Conservation (phyloP, 2,888 invertebrate species). For the Didymodactylos carnosus region DNA sequence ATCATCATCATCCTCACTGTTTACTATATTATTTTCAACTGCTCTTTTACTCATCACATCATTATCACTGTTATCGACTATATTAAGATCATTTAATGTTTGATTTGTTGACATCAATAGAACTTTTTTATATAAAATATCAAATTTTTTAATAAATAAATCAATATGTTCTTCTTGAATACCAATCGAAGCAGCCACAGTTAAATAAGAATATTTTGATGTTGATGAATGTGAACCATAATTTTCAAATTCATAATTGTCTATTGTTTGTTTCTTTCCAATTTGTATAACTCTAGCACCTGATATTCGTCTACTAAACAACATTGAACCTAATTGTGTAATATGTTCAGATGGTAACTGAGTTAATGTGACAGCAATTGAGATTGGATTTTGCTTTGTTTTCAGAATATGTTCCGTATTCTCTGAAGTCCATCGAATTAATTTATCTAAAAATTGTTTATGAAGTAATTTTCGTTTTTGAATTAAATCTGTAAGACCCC, state of each 20-base stretch:
- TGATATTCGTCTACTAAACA: constrained; percentile 51
- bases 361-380: constrained; percentile 1
- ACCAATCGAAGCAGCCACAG: constrained; percentile 53
- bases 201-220: constrained; percentile 47
- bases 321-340: constrained; percentile 50
- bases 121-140: constrained; percentile 36
- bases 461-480: constrained; percentile 3
- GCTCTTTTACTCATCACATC: too few relatives aligned
- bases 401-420: constrained; percentile 6
- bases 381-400: constrained; percentile 6
- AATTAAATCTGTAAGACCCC: neutral
- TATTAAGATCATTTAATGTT: too few relatives aligned
- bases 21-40: too few relatives aligned
- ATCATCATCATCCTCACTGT: too few relatives aligned
- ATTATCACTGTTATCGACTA: too few relatives aligned
- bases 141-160: constrained; percentile 45
- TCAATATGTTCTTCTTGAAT: constrained; percentile 49
- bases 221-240: constrained; percentile 50
- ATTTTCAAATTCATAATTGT: constrained; percentile 35
- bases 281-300: constrained; percentile 38
- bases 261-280: constrained; percentile 16
- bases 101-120: too few relatives aligned
- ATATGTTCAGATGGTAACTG: neutral
- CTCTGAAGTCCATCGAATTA: neutral
- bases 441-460: constrained; percentile 3